phyloP scores from a whole-genome alignment of 2,113 vertebrate genomes.

The Mellivora capensis region DNA sequence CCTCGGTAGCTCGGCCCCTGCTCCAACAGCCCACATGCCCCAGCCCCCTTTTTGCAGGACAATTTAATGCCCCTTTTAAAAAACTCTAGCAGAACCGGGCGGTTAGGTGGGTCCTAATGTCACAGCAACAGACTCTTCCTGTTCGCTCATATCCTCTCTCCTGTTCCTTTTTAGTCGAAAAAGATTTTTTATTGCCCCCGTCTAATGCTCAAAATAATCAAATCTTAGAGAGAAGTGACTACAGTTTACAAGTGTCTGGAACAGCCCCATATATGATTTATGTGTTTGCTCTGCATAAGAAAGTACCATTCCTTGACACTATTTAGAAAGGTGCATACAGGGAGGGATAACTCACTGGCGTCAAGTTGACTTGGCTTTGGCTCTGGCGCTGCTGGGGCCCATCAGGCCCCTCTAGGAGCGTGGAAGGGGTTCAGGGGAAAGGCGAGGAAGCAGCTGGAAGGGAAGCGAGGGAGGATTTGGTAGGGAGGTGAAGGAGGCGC shows the following conservation, averaged over 20 bases:
- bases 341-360: neutral
- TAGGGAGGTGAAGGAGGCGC: neutral
- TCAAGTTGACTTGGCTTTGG: neutral
- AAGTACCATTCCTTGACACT: neutral
- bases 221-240: conserved; percentile 19
- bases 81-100: neutral
- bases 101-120: neutral
- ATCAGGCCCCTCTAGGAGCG: neutral
- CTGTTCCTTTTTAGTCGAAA: neutral
- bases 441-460: neutral
- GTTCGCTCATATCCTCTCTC: neutral
- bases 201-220: conserved; percentile 38
- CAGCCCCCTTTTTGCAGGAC: neutral
- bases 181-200: neutral
- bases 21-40: neutral
- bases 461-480: neutral
- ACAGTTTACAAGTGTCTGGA: neutral
- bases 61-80: neutral
- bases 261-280: neutral
- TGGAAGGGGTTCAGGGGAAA: neutral
- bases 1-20: no score
- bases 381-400: neutral
- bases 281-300: neutral
- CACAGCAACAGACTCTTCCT: neutral
- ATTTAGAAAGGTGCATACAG: neutral